These are phyloP conservation scores for Plotosus lineatus DNA, from an alignment of 2,113 vertebrate genomes.

Conservation along the genomic window DNA sequence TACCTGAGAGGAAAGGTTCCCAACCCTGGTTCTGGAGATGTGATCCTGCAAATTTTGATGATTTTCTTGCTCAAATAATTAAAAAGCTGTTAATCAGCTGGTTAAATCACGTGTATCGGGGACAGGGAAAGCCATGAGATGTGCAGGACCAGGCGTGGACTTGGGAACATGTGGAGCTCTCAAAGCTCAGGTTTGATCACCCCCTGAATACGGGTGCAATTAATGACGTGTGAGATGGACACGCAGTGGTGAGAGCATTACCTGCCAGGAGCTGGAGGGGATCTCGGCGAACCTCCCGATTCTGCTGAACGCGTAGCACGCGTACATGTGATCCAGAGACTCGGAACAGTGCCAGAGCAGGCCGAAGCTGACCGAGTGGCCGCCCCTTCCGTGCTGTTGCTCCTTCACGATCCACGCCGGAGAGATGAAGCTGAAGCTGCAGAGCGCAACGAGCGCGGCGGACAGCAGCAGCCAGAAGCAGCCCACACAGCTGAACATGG, in stretches of 20 bases:
- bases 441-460: constrained; percentile 80
- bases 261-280: constrained; percentile 89
- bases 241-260: constrained; percentile 51
- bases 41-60: no score
- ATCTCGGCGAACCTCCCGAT: constrained; percentile 82
- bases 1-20: no score
- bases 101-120: no score
- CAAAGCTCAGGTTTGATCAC: no score
- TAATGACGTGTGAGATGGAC: no score
- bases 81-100: no score
- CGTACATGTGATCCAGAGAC: constrained; percentile 73
- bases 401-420: constrained; percentile 84
- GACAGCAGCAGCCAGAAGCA: constrained; percentile 88
- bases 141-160: no score
- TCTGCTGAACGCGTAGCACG: constrained; percentile 81
- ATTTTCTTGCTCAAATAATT: no score
- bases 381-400: constrained; percentile 68
- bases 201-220: no score
- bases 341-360: constrained; percentile 87
- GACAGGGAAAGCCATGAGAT: no score
- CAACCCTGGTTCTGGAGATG: no score
- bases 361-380: constrained; percentile 81
- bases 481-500: constrained; percentile 85
- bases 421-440: constrained; percentile 84
- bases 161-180: no score